A percentile compares a stretch with the other conserved stretches of the same genome.
These are phyloP conservation scores for Pachycephus smyrnensis DNA, from an alignment of 2,888 invertebrate genomes.

Conservation along the genomic window DNA sequence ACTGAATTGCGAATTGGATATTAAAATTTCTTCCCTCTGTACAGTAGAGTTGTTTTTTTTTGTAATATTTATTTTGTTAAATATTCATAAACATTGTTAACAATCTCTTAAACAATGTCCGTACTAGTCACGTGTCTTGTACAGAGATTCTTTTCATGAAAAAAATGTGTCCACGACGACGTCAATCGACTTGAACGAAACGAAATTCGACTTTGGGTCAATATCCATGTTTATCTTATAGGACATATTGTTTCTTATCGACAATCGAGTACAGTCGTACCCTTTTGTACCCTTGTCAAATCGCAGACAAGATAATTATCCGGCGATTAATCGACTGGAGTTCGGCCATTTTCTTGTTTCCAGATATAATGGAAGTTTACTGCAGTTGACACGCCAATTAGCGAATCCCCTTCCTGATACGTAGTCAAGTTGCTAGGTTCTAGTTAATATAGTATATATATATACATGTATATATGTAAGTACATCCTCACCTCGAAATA, in stretches of 20 bases:
- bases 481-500: background rate
- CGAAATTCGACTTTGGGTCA: too few species aligned
- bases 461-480: background rate
- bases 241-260: background rate
- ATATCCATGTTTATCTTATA: background rate
- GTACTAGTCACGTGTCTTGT: too few species aligned
- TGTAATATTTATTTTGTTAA: too few species aligned
- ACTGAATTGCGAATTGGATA: background rate
- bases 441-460: too few species aligned
- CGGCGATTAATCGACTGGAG: constrained; percentile 22
- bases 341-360: constrained; percentile 13
- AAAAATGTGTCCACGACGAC: too few species aligned
- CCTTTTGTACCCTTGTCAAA: constrained; percentile 24
- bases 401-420: background rate
- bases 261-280: background rate
- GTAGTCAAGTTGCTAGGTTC: background rate
- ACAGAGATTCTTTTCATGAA: too few species aligned
- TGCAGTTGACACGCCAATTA: constrained; percentile 2
- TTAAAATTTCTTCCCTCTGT: background rate
- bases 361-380: background rate
- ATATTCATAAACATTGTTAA: too few species aligned
- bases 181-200: too few species aligned
- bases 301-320: constrained; percentile 29
- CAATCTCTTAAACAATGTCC: too few species aligned
- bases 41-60: too few species aligned